Base-by-base conservation (phyloP, 2,113 vertebrate species). In the Chamaetylas fuelleborni region DNA sequence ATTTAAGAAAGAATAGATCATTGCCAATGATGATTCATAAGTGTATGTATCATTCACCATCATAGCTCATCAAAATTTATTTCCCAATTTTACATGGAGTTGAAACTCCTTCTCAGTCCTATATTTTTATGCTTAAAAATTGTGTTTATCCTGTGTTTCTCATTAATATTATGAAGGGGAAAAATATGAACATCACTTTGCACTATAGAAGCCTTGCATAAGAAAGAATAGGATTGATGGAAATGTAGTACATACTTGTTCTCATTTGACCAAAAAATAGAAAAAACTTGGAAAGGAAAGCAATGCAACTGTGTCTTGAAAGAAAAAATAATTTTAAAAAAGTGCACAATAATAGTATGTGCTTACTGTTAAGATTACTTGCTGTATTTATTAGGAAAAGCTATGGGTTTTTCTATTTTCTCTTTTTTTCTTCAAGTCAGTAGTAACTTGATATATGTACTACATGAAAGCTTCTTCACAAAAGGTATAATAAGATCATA, bases 1-100 rank as follows among this genome's bases (percentile, higher is more conserved):
- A 92, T 88, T 92, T 87, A 33, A 87, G 51, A 69, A 88, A 94
- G 40, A 89, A 62, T 22, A 92, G 24, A 90, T 88, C 50, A 85
- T 86, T 53, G 89, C 34, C 11, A 86, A 42, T 80, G 15, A 64
- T 28, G 53, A 86, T 88, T 93, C 42, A 57, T 74, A 43, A 81
- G 23, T 45, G 38, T 22, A 60, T 40, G 9, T 77, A 67, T 76
- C 47, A 87, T 90, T 96, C 66, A 86, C 8, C n/a, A 53, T 74
- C 45, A 48, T 51, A 85, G 51, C 36, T 92, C 60, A 62, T 71
- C 25, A 81, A 78, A 80, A 81, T 73, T 86, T 92, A 92, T 78
- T 96, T 81, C 14, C 11, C 19, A 82, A 0, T 57, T 88, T 93
- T 92, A 13, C 38, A 89, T 57, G 42, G 53, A 81, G 19, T 58